Conservation (phyloP, 2,113 vertebrate genomes). For the Pelobates fuscus region DNA sequence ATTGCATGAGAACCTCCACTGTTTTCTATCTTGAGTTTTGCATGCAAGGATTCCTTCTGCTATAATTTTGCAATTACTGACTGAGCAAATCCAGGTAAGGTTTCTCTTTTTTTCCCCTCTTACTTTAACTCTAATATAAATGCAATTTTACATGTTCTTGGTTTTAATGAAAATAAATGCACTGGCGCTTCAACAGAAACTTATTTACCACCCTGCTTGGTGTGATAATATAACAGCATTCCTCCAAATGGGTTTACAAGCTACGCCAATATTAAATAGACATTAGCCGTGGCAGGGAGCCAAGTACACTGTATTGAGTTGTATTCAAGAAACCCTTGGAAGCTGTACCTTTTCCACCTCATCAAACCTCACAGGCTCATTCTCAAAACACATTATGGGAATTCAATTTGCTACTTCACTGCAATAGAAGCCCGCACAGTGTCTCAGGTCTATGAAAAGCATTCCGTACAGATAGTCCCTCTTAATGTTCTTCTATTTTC, state of each 20-base stretch:
- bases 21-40: no score
- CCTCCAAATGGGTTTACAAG: slow-evolving; percentile 68
- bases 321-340: slow-evolving; percentile 75
- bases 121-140: neutral
- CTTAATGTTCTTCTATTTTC: slow-evolving; percentile 15
- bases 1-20: no score
- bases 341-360: slow-evolving; percentile 76
- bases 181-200: slow-evolving; percentile 61
- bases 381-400: slow-evolving; percentile 77
- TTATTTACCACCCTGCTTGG: slow-evolving; percentile 62
- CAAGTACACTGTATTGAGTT: slow-evolving; percentile 67
- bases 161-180: slow-evolving; percentile 50
- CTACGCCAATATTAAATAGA: slow-evolving; percentile 75
- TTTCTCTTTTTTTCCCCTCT: no score
- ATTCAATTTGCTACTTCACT: slow-evolving; percentile 87
- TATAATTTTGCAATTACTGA: no score
- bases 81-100: no score
- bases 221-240: slow-evolving; percentile 60
- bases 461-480: slow-evolving; percentile 1
- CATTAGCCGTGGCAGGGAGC: slow-evolving; percentile 75
- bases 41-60: no score
- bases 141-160: slow-evolving; percentile 44
- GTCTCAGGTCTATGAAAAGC: slow-evolving; percentile 56
- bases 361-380: slow-evolving; percentile 77
- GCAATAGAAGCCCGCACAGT: slow-evolving; percentile 63